These are phyloP conservation scores for Martes martes DNA, from an alignment of 2,113 vertebrate species.

Conservation along the genomic window DNA sequence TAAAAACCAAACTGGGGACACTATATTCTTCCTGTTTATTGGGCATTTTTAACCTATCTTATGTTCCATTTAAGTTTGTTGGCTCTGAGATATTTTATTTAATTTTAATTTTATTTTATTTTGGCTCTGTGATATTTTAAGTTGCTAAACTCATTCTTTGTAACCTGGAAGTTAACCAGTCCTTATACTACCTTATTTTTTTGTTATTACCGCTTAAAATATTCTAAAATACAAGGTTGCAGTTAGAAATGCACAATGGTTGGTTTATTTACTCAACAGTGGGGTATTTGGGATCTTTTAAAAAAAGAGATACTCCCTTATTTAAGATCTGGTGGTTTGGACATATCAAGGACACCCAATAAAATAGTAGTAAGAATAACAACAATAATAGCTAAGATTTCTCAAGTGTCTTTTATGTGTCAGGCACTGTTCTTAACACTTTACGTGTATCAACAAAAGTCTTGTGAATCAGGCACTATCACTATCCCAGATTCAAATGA, in stretches of 20 bases:
- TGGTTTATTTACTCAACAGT: not conserved
- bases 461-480: not conserved
- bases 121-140: not conserved
- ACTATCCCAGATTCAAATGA: not conserved
- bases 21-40: not conserved
- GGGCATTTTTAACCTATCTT: not conserved
- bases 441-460: not conserved
- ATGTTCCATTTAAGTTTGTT: not conserved
- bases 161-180: not conserved
- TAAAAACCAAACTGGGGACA: not conserved
- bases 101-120: not conserved
- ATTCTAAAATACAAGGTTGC: not conserved
- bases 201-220: not conserved
- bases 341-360: not conserved
- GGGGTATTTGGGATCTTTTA: not conserved
- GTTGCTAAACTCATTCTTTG: slow-evolving; percentile 11
- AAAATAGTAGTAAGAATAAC: not conserved
- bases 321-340: not conserved
- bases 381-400: not conserved
- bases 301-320: not conserved
- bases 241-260: not conserved
- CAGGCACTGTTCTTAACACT: not conserved
- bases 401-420: not conserved
- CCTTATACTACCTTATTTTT: not conserved
- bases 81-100: not conserved